These are phyloP conservation scores for Eulemur rubriventer DNA, from an alignment of 2,797 vertebrate genomes.

Conservation along the genomic window DNA sequence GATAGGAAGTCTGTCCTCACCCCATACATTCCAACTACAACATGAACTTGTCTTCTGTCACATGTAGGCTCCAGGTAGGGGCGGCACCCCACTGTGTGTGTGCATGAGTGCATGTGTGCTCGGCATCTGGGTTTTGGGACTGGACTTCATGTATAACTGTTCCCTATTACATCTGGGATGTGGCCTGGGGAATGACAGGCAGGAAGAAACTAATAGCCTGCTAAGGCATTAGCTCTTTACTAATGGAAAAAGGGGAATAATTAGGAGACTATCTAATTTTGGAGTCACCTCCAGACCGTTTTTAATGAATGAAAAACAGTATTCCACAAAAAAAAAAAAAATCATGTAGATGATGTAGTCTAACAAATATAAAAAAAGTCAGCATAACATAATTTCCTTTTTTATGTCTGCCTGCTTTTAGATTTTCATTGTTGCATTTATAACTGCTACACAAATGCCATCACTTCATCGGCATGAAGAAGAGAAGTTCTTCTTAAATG, in stretches of 20 bases:
- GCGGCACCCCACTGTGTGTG: neutral
- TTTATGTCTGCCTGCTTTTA: slow-evolving; percentile 71
- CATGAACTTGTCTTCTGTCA: neutral
- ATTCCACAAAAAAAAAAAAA: neutral
- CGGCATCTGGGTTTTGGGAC: fast-evolving
- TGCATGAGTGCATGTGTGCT: neutral
- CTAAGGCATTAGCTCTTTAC: neutral
- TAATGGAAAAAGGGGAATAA: neutral
- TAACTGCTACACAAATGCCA: slow-evolving; percentile 89
- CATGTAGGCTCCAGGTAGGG: neutral
- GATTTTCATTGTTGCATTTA: slow-evolving; percentile 88
- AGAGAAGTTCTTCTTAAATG: slow-evolving; percentile 91
- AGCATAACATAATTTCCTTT: neutral
- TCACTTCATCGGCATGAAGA: slow-evolving; percentile 86
- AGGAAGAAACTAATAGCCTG: neutral
- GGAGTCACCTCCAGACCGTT: neutral
- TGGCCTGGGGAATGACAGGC: neutral
- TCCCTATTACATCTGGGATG: neutral
- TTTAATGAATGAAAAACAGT: neutral
- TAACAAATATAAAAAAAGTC: neutral
- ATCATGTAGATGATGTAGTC: neutral
- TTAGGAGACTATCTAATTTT: neutral
- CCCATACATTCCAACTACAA: neutral
- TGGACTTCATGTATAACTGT: neutral
- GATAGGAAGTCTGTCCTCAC: neutral